These are phyloP conservation scores for Dasyprocta punctata DNA, from an alignment of 2,113 vertebrate species.

Conservation along the genomic window DNA sequence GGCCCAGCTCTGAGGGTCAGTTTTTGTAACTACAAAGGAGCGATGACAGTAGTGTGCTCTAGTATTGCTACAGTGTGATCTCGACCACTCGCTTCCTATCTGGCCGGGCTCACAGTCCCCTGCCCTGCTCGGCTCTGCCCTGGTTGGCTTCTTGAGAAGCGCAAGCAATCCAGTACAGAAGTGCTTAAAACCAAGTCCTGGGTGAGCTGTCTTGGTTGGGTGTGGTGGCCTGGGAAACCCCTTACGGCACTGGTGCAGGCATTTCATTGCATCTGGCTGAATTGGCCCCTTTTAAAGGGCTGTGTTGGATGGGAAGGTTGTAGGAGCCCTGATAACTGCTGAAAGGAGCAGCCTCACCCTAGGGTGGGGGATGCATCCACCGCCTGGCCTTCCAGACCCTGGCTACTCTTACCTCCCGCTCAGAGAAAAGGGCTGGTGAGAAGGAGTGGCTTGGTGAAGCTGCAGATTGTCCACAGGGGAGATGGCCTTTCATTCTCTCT, in stretches of 20 bases:
- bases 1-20: background rate
- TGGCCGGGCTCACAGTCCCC: background rate
- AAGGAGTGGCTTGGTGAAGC: background rate
- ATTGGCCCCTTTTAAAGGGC: background rate
- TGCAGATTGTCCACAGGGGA: background rate
- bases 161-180: background rate
- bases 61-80: background rate
- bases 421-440: background rate
- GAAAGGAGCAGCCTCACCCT: background rate
- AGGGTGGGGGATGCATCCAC: background rate
- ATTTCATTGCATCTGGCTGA: background rate
- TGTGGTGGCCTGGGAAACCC: background rate
- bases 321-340: background rate
- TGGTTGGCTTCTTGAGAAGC: background rate
- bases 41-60: background rate
- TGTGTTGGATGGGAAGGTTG: background rate
- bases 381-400: background rate
- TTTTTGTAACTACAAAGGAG: background rate
- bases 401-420: background rate
- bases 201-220: background rate
- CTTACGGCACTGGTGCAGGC: background rate
- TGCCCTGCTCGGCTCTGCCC: background rate
- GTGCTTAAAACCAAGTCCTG: background rate
- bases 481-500: slow-evolving; percentile 73
- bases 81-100: background rate